Conservation (phyloP, 2,113 vertebrate genomes). For the Tachysurus vachellii region DNA sequence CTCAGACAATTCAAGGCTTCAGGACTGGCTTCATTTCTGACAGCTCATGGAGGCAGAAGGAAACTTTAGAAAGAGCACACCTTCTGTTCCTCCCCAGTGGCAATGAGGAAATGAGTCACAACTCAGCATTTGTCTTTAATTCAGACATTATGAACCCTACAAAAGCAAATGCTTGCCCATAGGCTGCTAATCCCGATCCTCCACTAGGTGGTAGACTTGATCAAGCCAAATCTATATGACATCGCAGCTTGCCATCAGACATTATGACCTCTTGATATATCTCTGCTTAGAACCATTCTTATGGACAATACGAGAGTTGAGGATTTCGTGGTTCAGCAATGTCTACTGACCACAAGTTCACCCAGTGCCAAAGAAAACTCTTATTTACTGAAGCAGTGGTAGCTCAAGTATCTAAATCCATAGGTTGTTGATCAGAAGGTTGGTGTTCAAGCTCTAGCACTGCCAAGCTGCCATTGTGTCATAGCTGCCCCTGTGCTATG, state of each 20-base stretch:
- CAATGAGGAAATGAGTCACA: conserved; percentile 46
- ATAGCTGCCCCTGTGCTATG: too few relatives aligned
- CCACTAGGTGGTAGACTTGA: conserved; percentile 64
- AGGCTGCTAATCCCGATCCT: not conserved
- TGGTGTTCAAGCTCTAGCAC: too few relatives aligned
- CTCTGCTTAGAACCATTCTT: not conserved
- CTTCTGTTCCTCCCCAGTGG: conserved; percentile 24
- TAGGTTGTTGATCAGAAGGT: too few relatives aligned
- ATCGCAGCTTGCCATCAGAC: not conserved
- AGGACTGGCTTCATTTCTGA: not conserved
- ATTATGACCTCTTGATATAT: not conserved
- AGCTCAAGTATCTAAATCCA: too few relatives aligned
- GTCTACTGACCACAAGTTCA: not conserved
- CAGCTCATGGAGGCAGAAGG: not conserved
- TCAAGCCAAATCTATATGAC: conserved; percentile 34
- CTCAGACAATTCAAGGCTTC: conserved; percentile 10
- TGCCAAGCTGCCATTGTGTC: too few relatives aligned
- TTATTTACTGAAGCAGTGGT: too few relatives aligned
- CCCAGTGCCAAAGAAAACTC: not conserved
- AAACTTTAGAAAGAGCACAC: conserved; percentile 14
- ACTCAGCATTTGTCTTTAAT: conserved; percentile 22
- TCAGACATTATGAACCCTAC: conserved; percentile 22
- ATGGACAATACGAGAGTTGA: not conserved
- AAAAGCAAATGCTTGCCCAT: not conserved
- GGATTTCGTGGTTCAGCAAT: conserved; percentile 23